Evolutionary conservation across 1,140 invertebrate species (phyloP), one percentile per base, ranked within the genome.

Genomic region (Globodera ellingtonae): DNA sequence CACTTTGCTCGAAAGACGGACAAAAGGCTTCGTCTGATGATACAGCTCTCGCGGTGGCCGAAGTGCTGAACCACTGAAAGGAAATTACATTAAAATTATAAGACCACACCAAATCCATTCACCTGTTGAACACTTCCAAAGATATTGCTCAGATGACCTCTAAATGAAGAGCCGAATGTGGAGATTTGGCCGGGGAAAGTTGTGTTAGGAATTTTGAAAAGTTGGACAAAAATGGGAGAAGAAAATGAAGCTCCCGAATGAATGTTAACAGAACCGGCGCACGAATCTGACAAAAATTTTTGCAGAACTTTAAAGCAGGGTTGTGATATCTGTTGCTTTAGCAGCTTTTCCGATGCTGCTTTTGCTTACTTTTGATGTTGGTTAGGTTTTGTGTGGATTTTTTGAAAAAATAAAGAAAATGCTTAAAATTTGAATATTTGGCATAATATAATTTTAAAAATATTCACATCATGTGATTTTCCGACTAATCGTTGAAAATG

Each of bases 121-220:
- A 75, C 73, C 73, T 75, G 75, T 50, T 77, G 75, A 35, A 77
- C 75, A 48, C 75, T 77, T 62, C 75, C 75, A 50, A 77, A 77
- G 44, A 77, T n/a, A n/a, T 65, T 77, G 75, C 47, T 77, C 65
- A 77, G 48, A 77, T 77, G 75, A 69, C 62, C 65, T n/a, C 65
- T 77, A 9, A 77, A 65, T 9, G 75, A 77, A 48, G 75, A 48
- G 10, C 75, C 75, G 69, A 77, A 65, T 35, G 75, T 77, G 48
- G 69, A 13, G 75, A 77, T 67, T 44, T 62, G 75, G 48, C 62
- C 65, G 62, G 75, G 69, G 48, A 77, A 47, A 35, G 75, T 48
- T 77, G 62, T 9, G 65, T 77, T 77, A 24, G 75, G 75, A 77
- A 77, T 77, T 77, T 77, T 77, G 75, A 69, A 62, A 18, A 18